Evolutionary conservation across 2,888 invertebrate species (phyloP).

Genomic region (Drosophila phalerata): DNA sequence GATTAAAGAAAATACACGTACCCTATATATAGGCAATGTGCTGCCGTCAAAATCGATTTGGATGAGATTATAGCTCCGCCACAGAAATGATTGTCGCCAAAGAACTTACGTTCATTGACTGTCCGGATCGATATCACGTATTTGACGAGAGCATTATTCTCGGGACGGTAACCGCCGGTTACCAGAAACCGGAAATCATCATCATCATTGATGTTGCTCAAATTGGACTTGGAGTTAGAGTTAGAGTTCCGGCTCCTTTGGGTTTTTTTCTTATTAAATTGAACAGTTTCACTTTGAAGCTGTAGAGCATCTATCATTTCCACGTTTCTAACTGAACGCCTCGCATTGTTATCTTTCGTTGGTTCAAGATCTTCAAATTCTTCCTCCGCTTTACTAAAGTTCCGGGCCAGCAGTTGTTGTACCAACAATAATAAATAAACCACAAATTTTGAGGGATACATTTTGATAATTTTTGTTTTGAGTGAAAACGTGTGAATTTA

Average conservation of each 20-base stretch:
- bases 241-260: background rate
- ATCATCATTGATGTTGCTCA: background rate
- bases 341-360: background rate
- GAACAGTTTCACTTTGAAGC: background rate
- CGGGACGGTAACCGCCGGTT: constrained; percentile 70
- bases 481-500: constrained; percentile 13
- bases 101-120: constrained; percentile 26
- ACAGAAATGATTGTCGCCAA: constrained; percentile 68
- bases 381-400: background rate
- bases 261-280: background rate
- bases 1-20: constrained; percentile 14
- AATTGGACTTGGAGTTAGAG: background rate
- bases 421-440: constrained; percentile 32
- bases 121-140: constrained; percentile 54
- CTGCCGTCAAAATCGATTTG: constrained; percentile 63
- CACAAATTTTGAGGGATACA: constrained; percentile 57
- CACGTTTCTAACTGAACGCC: background rate
- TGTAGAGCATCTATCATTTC: background rate
- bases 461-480: constrained; percentile 28
- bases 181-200: constrained; percentile 56
- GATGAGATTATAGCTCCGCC: constrained; percentile 62
- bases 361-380: too few relatives aligned
- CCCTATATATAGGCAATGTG: constrained; percentile 59
- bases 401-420: background rate
- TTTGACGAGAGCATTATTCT: constrained; percentile 37